Evolutionary conservation across 2,113 vertebrate species (phyloP).

Genomic region (Festucalex cinctus): DNA sequence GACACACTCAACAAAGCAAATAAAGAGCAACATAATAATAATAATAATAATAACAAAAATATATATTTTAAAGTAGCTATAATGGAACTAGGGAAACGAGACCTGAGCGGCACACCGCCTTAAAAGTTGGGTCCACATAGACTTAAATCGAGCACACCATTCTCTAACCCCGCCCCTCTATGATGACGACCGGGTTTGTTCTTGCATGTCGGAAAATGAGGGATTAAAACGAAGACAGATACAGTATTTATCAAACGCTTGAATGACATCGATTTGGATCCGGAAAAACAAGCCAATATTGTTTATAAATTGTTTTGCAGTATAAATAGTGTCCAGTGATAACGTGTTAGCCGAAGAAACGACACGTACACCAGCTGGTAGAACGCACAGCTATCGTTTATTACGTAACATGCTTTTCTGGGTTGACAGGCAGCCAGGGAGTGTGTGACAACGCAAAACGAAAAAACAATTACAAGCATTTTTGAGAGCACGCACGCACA

Average conservation of each 20-base stretch:
- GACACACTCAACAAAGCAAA: too few relatives aligned
- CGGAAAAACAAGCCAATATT: background rate
- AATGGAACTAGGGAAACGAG: too few relatives aligned
- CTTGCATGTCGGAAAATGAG: constrained; percentile 6
- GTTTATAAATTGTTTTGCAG: background rate
- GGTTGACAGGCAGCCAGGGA: constrained; percentile 45
- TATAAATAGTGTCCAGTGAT: background rate
- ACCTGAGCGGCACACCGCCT: too few relatives aligned
- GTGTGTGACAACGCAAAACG: constrained; percentile 13
- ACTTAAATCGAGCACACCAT: constrained; percentile 35
- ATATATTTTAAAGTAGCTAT: too few relatives aligned
- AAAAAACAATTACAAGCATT: constrained; percentile 24
- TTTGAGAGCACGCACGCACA: constrained; percentile 36
- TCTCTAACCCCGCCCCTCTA: constrained; percentile 28
- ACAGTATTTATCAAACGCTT: background rate
- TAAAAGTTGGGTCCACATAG: too few relatives aligned
- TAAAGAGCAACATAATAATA: too few relatives aligned
- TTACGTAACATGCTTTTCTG: constrained; percentile 65
- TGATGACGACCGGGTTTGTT: constrained; percentile 20
- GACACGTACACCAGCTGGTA: constrained; percentile 18
- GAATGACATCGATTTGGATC: background rate
- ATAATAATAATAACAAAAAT: too few relatives aligned
- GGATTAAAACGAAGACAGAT: background rate
- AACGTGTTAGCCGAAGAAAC: constrained; percentile 4
- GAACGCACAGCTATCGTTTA: constrained; percentile 58